Evolutionary conservation across 2,113 vertebrate species (phyloP), one percentile per base, ranked within the genome.

Genomic region (Callipepla squamata): DNA sequence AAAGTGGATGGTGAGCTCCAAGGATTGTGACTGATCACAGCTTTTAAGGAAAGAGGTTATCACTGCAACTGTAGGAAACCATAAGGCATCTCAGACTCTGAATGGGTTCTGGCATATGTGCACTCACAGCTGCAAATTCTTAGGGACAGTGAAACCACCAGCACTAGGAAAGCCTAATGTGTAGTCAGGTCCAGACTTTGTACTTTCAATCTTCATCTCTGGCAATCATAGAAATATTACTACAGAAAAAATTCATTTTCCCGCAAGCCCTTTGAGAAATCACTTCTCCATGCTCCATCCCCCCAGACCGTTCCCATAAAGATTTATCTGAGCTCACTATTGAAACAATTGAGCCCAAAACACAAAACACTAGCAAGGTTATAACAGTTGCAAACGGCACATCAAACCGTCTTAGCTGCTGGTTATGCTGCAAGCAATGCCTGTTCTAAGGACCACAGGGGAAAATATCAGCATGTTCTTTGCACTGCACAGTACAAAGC

Each of bases 61-160:
- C 42, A 38, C 30, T 36, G 3, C 28, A 40, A 38, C 13, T 15
- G 44, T 11, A 40, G 42, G 16, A 38, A 5, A 1, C 58, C n/a
- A 25, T 30, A 26, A 84, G 89, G 59, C 8, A 13, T 34, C 26
- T 80, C 47, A 87, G 4, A 16, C 17, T 79, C 13, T 79, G 28
- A 38, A 12, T 50, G 18, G 9, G 1, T 80, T 82, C 70, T 68
- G 58, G 26, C 25, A 18, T 12, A 81, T 0, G 6, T 23, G 13
- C 14, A 44, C 30, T 59, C 0, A 3, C 21, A 57, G 25, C 1
- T 77, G 36, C 38, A 72, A 67, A 78, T 63, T 25, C 32, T 80
- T 23, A 13, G 18, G 1, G 5, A 5, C 38, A 36, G 42, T 30
- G 48, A 80, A 95, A 18, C 5, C 28, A 36, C 0, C 0, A 4